phyloP scores from a whole-genome alignment of 2,888 invertebrate species.

The Tiliacea citrago region DNA sequence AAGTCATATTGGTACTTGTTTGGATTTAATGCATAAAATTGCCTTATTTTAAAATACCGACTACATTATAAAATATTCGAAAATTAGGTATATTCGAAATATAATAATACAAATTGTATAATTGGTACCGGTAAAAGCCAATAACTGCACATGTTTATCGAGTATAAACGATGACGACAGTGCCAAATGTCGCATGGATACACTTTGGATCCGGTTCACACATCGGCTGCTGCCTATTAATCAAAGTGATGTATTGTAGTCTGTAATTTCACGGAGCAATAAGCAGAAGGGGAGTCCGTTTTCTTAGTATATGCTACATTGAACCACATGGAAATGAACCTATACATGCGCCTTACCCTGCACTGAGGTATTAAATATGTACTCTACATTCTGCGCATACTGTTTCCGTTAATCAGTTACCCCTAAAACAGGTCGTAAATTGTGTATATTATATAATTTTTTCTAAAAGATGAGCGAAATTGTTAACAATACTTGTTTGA shows the following conservation, averaged over 20 bases:
- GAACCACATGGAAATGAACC: slow-evolving; percentile 15
- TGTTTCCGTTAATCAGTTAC: background rate
- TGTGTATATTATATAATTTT: background rate
- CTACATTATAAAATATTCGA: no score
- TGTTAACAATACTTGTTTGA: background rate
- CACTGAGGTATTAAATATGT: background rate
- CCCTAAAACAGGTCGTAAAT: background rate
- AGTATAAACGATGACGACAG: slow-evolving; percentile 53
- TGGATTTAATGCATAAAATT: no score
- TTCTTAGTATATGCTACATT: slow-evolving; percentile 15
- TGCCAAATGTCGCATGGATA: slow-evolving; percentile 65
- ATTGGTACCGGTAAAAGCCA: slow-evolving; percentile 29
- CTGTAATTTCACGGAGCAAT: slow-evolving; percentile 46
- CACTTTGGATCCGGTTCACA: slow-evolving; percentile 54
- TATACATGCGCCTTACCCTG: background rate
- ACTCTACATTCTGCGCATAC: background rate
- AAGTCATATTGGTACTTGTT: no score
- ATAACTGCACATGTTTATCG: slow-evolving; percentile 51
- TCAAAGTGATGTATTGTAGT: slow-evolving; percentile 39
- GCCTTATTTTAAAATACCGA: background rate
- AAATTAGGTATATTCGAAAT: no score
- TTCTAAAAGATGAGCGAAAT: background rate
- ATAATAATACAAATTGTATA: background rate
- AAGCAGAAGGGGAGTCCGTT: slow-evolving; percentile 3
- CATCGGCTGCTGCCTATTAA: slow-evolving; percentile 38